Conservation (phyloP, 2,888 invertebrate species). For the Melitaea athalia region DNA sequence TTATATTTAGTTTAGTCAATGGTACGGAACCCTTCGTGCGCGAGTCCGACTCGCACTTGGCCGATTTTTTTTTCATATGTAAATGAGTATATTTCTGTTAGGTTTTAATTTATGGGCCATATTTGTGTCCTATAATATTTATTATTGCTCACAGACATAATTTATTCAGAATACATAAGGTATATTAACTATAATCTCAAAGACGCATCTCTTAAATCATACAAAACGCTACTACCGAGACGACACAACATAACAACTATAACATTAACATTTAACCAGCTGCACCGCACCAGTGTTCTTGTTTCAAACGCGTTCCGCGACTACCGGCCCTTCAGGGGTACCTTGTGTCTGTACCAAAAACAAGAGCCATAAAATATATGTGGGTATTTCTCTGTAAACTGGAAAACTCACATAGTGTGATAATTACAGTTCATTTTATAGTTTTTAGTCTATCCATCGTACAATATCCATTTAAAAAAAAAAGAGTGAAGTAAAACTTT, state of each 20-base stretch:
- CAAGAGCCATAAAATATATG: not conserved
- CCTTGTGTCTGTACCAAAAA: not conserved
- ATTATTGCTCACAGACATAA: too few species aligned
- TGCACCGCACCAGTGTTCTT: constrained; percentile 10
- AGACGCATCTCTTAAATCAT: not conserved
- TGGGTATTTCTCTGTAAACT: too few species aligned
- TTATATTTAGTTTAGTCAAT: too few species aligned
- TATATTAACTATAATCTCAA: not conserved
- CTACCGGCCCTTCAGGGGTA: constrained; percentile 10
- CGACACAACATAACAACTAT: constrained; percentile 3
- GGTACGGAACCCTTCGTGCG: too few species aligned
- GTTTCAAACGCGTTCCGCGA: constrained; percentile 12
- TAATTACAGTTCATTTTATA: too few species aligned
- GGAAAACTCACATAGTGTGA: too few species aligned
- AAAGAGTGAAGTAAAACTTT: too few species aligned
- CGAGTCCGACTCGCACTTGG: too few species aligned
- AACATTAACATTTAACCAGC: constrained; percentile 15
- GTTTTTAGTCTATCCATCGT: too few species aligned
- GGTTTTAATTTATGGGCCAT: not conserved
- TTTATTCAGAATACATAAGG: not conserved
- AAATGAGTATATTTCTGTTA: not conserved
- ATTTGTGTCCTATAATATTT: too few species aligned
- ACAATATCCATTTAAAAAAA: too few species aligned
- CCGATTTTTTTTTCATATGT: too few species aligned
- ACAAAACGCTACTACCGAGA: constrained; percentile 1